phyloP scores from a whole-genome alignment of 2,797 vertebrate species.

The Poeciliopsis presidionis region DNA sequence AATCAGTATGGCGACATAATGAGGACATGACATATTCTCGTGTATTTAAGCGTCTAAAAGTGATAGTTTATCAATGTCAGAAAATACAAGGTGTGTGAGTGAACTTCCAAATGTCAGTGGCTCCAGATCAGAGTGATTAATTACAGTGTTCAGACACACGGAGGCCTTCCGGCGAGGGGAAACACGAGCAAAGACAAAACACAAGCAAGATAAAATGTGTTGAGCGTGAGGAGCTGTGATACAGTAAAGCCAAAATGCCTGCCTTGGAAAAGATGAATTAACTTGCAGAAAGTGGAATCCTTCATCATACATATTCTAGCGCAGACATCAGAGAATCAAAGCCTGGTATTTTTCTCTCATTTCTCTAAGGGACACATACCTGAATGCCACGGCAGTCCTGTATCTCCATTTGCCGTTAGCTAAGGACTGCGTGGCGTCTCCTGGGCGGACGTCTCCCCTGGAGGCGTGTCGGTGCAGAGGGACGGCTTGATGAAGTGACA shows the following conservation, averaged over 20 bases:
- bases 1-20: constrained; percentile 8
- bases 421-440: constrained; percentile 65
- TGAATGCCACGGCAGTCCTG: constrained; percentile 29
- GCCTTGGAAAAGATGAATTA: constrained; percentile 21
- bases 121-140: constrained; percentile 40
- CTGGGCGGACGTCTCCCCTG: constrained; percentile 47
- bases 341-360: not conserved
- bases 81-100: constrained; percentile 18
- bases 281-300: constrained; percentile 33
- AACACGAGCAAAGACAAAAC: not conserved
- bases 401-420: constrained; percentile 64
- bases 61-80: constrained; percentile 38
- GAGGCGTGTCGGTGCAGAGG: constrained; percentile 57
- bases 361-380: constrained; percentile 16
- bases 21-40: not conserved
- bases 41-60: constrained; percentile 18
- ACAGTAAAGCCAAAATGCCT: constrained; percentile 31
- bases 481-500: constrained; percentile 75
- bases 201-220: constrained; percentile 24
- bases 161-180: constrained; percentile 2
- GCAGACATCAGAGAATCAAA: constrained; percentile 33
- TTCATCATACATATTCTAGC: constrained; percentile 32
- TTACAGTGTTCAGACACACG: constrained; percentile 35
- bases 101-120: constrained; percentile 51
- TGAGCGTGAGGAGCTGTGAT: constrained; percentile 28